phyloP scores from a whole-genome alignment of 2,888 invertebrate species.

The Thysanoteuthis rhombus region DNA sequence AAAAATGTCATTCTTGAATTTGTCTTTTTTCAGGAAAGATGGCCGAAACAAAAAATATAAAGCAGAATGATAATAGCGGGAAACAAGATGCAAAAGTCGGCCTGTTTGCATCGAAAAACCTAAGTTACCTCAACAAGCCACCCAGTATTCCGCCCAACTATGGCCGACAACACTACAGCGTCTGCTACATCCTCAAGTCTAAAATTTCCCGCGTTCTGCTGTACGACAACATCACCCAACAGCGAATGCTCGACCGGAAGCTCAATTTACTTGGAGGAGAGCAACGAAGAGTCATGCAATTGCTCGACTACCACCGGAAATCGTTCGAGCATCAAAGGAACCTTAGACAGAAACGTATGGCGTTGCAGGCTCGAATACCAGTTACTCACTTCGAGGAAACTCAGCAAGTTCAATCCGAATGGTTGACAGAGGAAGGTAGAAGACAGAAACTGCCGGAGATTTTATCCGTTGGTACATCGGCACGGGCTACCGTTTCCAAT shows the following conservation, averaged over 20 bases:
- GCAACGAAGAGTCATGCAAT: constrained; percentile 42
- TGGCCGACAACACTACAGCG: constrained; percentile 43
- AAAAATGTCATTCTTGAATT: too few relatives aligned
- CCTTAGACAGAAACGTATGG: constrained; percentile 21
- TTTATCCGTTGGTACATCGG: too few relatives aligned
- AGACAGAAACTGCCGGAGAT: not conserved
- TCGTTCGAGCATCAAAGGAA: constrained; percentile 34
- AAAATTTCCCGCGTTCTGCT: constrained; percentile 56
- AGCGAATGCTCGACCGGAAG: constrained; percentile 58
- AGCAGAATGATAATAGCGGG: too few relatives aligned
- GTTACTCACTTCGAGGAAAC: too few relatives aligned
- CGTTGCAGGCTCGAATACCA: too few relatives aligned
- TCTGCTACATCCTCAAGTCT: constrained; percentile 46
- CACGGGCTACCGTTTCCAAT: too few relatives aligned
- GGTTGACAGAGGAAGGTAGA: too few relatives aligned
- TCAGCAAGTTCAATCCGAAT: too few relatives aligned
- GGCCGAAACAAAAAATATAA: too few relatives aligned
- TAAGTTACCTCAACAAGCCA: constrained; percentile 54
- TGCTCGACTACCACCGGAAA: constrained; percentile 51
- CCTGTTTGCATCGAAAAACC: constrained; percentile 27
- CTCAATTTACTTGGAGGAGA: constrained; percentile 52
- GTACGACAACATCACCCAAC: constrained; percentile 61
- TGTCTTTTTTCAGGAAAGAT: too few relatives aligned
- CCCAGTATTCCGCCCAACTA: constrained; percentile 59
- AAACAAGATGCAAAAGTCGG: not conserved